phyloP scores from a whole-genome alignment of 2,797 vertebrate species.

The Pseudopleuronectes americanus region DNA sequence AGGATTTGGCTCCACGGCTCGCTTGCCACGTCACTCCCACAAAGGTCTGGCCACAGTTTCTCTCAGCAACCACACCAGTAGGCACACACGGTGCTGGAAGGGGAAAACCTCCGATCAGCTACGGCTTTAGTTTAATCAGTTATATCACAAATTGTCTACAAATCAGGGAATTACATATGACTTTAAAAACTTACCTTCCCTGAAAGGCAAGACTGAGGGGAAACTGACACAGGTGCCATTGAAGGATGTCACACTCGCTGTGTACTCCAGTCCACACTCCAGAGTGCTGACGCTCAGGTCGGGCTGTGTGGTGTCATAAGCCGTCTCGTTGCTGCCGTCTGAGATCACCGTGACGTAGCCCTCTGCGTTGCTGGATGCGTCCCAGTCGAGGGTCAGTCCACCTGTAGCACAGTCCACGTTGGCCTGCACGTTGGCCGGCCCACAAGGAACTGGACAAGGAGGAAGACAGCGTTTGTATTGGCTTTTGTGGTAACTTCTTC shows the following conservation, averaged over 20 bases:
- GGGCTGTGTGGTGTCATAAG: slow-evolving; percentile 62
- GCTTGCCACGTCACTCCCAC: slow-evolving; percentile 72
- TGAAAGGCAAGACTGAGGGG: slow-evolving; percentile 49
- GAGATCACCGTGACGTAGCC: slow-evolving; percentile 70
- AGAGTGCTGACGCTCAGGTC: slow-evolving; percentile 51
- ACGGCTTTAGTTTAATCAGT: no score
- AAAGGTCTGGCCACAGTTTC: slow-evolving; percentile 69
- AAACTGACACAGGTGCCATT: slow-evolving; percentile 74
- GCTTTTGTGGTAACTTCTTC: neutral
- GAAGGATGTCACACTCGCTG: slow-evolving; percentile 71
- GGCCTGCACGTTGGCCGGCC: slow-evolving; percentile 65
- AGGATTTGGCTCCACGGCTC: slow-evolving; percentile 66
- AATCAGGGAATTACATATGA: neutral
- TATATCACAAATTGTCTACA: no score
- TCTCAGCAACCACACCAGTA: slow-evolving; percentile 59
- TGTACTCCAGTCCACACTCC: slow-evolving; percentile 78
- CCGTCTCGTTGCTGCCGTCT: neutral
- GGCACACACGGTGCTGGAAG: slow-evolving; percentile 82
- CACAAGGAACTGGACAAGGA: slow-evolving; percentile 80
- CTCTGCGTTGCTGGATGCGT: slow-evolving; percentile 37
- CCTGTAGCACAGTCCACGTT: slow-evolving; percentile 72
- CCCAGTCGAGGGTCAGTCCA: slow-evolving; percentile 67
- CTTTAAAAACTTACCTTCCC: slow-evolving; percentile 67
- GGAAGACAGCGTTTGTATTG: neutral
- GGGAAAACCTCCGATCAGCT: no score